Evolutionary conservation across 1,140 invertebrate genomes (phyloP), one percentile per base, ranked within the genome.

Genomic region (Bombus breviceps): DNA sequence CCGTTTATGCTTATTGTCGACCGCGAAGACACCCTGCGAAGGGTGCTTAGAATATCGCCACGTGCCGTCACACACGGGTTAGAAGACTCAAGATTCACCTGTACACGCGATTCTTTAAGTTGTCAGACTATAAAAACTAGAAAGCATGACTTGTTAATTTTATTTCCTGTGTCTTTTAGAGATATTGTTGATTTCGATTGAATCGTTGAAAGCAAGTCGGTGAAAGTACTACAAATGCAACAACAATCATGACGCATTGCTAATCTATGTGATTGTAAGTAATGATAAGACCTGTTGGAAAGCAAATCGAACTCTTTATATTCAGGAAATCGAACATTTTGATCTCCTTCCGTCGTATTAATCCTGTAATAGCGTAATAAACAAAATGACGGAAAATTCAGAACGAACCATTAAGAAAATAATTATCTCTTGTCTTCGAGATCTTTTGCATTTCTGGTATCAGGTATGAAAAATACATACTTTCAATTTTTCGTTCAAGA

Each of bases 1-100:
- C 90, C 82, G 86, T 91, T 93, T 94, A 94, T 94, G 91, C 93
- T 93, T 93, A 93, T 94, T 93, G 93, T 92, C 62, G 32, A 89
- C 80, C 68, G 79, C 79, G 81, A 90, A 93, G 93, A 92, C 83
- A 89, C 91, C 90, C 89, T 77, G 83, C 86, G 85, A 86, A 88
- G 88, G 90, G 79, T 89, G 90, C 88, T 91, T 93, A 87, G 91
- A 91, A 92, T 93, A 90, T 89, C 83, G 87, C 81, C 89, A 90
- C 88, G 86, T 91, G 89, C 64, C 78, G 41, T 32, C 8, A 15
- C 71, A 15, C 71, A 13, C 86, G 86, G 89, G 89, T 89, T 86
- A 39, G 15, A 68, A 34, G 25, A 71, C 10, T 37, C 41, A 32
- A n/a, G 18, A 69, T 15, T 64, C 79, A 85, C 71, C 39, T 68